Evolutionary conservation across 2,888 invertebrate species (phyloP), one percentile per base, ranked within the genome.

Genomic region (Melanostoma mellinum): DNA sequence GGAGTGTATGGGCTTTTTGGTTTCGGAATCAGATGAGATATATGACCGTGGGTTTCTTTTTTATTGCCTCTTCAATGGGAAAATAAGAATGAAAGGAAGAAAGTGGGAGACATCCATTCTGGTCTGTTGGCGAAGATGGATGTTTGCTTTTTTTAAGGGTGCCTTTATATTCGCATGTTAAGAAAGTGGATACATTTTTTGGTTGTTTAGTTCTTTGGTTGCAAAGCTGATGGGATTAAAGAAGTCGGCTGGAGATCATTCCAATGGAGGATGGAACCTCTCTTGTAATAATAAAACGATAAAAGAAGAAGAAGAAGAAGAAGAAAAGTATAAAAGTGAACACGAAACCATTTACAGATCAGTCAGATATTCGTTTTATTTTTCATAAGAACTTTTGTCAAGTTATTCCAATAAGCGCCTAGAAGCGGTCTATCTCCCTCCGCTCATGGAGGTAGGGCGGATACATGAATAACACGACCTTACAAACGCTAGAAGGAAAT

Each of bases 41-140:
- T 85, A 80, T 85, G 79, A 75, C 80, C 75, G 75, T 75, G 80
- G 78, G 68, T 85, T 85, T 80, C 80, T 80, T 85, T 85, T 85
- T 85, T 85, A 85, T 85, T 80, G 72, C 80, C 61, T 52, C 48
- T 65, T 74, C 74, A 78, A 74, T 74, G 60, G 42, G 61, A 55
- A 60, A 53, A 35, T 36, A 48, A n/a, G 9, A 35, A 61, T 1
- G 4, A 20, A 48, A 32, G 44, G 53, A 55, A 52, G 61, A 63
- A 74, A 68, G 68, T 68, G 68, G 79, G 68, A 56, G 60, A 58
- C 50, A 32, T 71, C 9, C 42, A 6, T 50, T 69, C 20, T 20
- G 30, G 9, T 36, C 44, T 36, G 35, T 3, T 46, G 48, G 61
- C 33, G 42, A 10, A 63, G 75, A 56, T 67, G 63, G 60, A 81